Percentiles rank a stretch among this genome's conserved stretches.
These are phyloP conservation scores for Octodon degus DNA, from an alignment of 2,113 vertebrate species.

Conservation along the genomic window DNA sequence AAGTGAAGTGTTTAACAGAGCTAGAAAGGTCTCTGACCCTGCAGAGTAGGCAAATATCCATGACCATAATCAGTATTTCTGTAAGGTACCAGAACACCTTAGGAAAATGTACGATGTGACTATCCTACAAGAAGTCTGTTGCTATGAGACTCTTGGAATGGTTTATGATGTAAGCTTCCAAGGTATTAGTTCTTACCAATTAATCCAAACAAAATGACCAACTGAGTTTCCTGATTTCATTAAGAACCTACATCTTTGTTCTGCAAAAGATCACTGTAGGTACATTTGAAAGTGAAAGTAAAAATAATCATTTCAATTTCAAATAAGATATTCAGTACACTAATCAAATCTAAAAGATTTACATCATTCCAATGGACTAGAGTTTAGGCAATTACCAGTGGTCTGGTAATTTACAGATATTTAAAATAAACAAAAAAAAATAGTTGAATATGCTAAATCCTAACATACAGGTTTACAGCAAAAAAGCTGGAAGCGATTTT, in stretches of 20 bases:
- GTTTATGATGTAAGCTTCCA: not conserved
- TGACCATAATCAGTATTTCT: not conserved
- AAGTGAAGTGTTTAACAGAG: not conserved
- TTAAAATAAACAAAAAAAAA: not conserved
- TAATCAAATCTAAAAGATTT: conserved; percentile 25
- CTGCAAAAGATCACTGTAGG: not conserved
- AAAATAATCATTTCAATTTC: conserved; percentile 33
- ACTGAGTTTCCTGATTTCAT: not conserved
- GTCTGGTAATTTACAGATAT: not conserved
- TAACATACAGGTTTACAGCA: not conserved
- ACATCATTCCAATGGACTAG: not conserved
- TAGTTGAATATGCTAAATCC: conserved; percentile 1
- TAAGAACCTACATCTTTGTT: not conserved
- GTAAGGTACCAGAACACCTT: not conserved
- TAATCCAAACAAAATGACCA: not conserved
- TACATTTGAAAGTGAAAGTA: not conserved
- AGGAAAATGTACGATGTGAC: not conserved
- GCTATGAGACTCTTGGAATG: not conserved
- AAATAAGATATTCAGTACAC: not conserved
- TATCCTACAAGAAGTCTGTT: not conserved
- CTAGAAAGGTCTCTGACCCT: not conserved
- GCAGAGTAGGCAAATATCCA: not conserved
- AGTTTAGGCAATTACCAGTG: not conserved
- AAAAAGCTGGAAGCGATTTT: not conserved
- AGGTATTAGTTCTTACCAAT: not conserved